phyloP scores from a whole-genome alignment of 1,140 invertebrate genomes.

The Sitodiplosis mosellana region DNA sequence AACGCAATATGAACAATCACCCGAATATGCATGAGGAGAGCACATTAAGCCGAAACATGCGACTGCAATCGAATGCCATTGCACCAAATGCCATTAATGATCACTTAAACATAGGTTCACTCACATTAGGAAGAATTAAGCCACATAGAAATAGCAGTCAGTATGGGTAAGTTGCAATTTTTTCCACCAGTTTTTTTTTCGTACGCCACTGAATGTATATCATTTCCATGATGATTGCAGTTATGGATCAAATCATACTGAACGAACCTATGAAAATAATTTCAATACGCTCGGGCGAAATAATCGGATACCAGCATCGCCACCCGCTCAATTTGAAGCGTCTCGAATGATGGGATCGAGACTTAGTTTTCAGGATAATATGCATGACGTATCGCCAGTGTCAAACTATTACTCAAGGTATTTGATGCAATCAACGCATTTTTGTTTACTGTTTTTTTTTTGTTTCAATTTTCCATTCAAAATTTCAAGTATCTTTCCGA shows the following conservation, averaged over 20 bases:
- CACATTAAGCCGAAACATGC: no score
- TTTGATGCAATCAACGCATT: no score
- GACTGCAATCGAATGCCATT: slow-evolving; percentile 12
- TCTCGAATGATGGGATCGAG: no score
- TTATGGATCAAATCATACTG: slow-evolving; percentile 2
- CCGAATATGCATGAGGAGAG: slow-evolving; percentile 12
- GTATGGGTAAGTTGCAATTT: slow-evolving; percentile 11
- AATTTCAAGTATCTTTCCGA: no score
- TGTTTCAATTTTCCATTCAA: no score
- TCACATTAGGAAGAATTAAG: slow-evolving; percentile 22
- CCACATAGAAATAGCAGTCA: slow-evolving; percentile 21
- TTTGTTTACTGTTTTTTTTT: no score
- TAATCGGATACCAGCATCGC: slow-evolving; percentile 16
- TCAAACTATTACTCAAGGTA: no score
- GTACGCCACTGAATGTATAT: slow-evolving; percentile 7
- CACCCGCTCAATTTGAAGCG: no score
- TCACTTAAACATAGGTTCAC: slow-evolving; percentile 9
- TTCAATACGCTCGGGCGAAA: slow-evolving; percentile 21
- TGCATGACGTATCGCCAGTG: no score
- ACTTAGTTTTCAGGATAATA: no score
- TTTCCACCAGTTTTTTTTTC: no score
- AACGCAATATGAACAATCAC: slow-evolving; percentile 30
- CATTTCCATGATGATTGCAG: not conserved
- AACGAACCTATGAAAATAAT: slow-evolving; percentile 7
- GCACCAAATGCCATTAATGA: slow-evolving; percentile 6